Evolutionary conservation across 2,797 vertebrate genomes (phyloP).

Genomic region (Acipenser ruthenus): DNA sequence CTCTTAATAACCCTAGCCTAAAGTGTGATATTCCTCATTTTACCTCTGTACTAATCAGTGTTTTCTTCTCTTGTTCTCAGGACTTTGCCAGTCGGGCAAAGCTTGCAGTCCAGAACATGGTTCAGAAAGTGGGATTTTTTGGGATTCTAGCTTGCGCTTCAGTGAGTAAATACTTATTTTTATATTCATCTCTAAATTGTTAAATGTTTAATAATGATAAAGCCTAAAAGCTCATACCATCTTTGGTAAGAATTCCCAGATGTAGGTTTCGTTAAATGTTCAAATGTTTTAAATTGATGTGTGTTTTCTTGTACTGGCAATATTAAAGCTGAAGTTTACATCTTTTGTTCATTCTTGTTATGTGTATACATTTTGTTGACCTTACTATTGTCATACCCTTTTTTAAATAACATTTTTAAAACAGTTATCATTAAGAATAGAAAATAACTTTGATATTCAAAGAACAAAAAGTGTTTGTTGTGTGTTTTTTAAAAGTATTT

Average conservation of each 20-base stretch:
- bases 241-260: neutral
- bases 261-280: neutral
- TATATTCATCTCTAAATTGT: neutral
- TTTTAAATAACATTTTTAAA: too few species aligned
- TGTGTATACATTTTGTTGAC: too few species aligned
- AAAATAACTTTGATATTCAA: too few species aligned
- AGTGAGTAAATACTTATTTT: slow-evolving; percentile 52
- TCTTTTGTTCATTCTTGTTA: neutral
- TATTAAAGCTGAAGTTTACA: neutral
- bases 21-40: neutral
- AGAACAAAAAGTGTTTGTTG: too few species aligned
- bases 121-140: slow-evolving; percentile 89
- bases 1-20: neutral
- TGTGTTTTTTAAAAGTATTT: too few species aligned
- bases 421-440: too few species aligned
- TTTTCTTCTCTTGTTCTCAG: slow-evolving; percentile 41
- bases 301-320: neutral
- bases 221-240: neutral
- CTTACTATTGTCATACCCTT: too few species aligned
- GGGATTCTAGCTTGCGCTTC: slow-evolving; percentile 93
- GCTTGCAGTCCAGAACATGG: slow-evolving; percentile 68
- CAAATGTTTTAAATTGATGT: neutral
- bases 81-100: slow-evolving; percentile 75
- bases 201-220: neutral
- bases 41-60: neutral